Evolutionary conservation across 2,888 invertebrate species (phyloP).

Genomic region (Diloba caeruleocephala): DNA sequence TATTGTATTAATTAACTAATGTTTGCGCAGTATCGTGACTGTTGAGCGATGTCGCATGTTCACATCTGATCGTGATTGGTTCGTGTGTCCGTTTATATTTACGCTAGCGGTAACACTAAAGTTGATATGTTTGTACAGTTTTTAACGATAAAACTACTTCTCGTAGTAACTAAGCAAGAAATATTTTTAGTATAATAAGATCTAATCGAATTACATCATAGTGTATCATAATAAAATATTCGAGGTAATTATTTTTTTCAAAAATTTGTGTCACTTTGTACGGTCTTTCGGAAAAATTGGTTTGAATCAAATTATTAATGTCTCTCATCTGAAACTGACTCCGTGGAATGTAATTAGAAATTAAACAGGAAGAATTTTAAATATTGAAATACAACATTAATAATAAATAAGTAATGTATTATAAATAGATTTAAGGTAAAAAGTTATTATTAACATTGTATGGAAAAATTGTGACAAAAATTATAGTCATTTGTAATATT

Average conservation of each 20-base stretch:
- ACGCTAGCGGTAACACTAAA: conserved; percentile 77
- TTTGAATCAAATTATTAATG: conserved; percentile 72
- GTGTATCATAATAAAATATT: conserved; percentile 83
- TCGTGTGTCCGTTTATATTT: conserved; percentile 68
- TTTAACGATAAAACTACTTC: conserved; percentile 83
- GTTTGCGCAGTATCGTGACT: conserved; percentile 65
- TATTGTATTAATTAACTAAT: conserved; percentile 64
- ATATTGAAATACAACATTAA: conserved; percentile 85
- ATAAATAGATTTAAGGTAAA: conserved; percentile 88
- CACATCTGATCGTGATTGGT: conserved; percentile 61
- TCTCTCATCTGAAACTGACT: conserved; percentile 77
- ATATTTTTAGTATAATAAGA: conserved; percentile 87
- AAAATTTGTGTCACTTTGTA: conserved; percentile 81
- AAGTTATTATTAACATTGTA: conserved; percentile 90
- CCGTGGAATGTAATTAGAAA: conserved; percentile 85
- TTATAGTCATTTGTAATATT: conserved; percentile 90
- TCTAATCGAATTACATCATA: conserved; percentile 89
- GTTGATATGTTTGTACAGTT: conserved; percentile 87
- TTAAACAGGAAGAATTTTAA: conserved; percentile 87
- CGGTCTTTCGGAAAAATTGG: conserved; percentile 75
- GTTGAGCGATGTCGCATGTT: conserved; percentile 70
- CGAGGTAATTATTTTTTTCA: conserved; percentile 71
- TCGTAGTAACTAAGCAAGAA: conserved; percentile 86
- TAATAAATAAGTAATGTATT: conserved; percentile 88
- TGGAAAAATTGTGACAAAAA: conserved; percentile 90